Evolutionary conservation across 1,140 invertebrate genomes (phyloP).

Genomic region (Panagrolaimus sp.): DNA sequence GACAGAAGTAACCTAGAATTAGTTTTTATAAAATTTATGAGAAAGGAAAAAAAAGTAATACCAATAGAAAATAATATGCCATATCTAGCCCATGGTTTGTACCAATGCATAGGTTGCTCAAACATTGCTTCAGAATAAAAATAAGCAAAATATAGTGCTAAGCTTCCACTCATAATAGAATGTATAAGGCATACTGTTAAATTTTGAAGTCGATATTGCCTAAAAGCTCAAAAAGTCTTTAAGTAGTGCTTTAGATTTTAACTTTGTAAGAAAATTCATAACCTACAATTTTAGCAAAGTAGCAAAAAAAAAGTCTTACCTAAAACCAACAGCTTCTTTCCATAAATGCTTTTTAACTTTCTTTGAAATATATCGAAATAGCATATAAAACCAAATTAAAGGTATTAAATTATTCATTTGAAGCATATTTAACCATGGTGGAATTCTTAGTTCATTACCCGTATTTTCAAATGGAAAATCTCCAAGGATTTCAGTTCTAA

Average conservation of each 20-base stretch:
- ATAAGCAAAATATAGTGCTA: slow-evolving; percentile 29
- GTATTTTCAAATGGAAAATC: slow-evolving; percentile 11
- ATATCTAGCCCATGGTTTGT: slow-evolving; percentile 5
- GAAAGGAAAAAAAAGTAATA: neutral
- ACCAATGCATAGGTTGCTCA: slow-evolving; percentile 6
- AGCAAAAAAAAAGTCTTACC: slow-evolving; percentile 23
- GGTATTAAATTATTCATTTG: slow-evolving; percentile 1
- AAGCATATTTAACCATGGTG: neutral
- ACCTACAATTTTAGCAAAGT: neutral
- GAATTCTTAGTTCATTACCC: slow-evolving; percentile 5
- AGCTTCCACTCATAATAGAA: slow-evolving; percentile 35
- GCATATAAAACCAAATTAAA: neutral
- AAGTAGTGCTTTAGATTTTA: neutral
- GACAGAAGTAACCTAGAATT: slow-evolving; percentile 38
- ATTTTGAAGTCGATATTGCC: slow-evolving; percentile 48
- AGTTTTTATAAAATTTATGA: slow-evolving; percentile 3
- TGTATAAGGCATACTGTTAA: slow-evolving; percentile 41
- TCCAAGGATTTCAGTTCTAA: neutral
- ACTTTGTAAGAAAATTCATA: too few relatives aligned
- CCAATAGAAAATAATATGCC: slow-evolving; percentile 16
- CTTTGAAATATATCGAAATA: neutral
- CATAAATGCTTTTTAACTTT: neutral
- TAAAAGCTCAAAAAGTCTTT: slow-evolving; percentile 19
- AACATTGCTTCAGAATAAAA: slow-evolving; percentile 31
- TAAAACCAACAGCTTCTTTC: slow-evolving; percentile 25